Evolutionary conservation across 2,888 invertebrate genomes (phyloP).

Genomic region (Iphiclides podalirius): DNA sequence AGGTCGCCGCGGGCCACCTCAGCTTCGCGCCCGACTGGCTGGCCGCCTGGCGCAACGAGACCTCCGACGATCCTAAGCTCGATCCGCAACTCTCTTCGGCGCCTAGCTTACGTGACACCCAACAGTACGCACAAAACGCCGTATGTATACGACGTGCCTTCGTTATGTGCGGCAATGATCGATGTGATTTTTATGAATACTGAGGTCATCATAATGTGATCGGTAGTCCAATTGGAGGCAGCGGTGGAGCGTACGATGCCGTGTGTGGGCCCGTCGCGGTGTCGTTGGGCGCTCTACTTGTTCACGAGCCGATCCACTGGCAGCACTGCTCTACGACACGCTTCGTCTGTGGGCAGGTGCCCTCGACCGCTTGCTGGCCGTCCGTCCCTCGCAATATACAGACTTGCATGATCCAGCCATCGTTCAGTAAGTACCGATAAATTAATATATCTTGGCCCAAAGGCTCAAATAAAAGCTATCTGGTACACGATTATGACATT

Average conservation of each 20-base stretch:
- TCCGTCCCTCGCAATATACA: constrained; percentile 43
- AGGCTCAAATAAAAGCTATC: no score
- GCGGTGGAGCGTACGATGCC: constrained; percentile 34
- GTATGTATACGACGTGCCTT: neutral
- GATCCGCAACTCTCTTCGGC: neutral
- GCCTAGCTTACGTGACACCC: no score
- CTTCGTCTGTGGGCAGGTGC: constrained; percentile 55
- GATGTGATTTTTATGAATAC: neutral
- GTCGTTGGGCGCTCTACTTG: constrained; percentile 20
- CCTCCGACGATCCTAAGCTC: neutral
- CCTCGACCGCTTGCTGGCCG: constrained; percentile 40
- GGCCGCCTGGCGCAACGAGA: constrained; percentile 36
- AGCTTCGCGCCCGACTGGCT: constrained; percentile 50
- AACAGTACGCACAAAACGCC: constrained; percentile 1
- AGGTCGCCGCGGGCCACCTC: constrained; percentile 44
- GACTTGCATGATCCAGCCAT: constrained; percentile 49
- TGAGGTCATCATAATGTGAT: neutral
- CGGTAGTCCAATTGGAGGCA: constrained; percentile 41
- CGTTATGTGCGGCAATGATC: no score
- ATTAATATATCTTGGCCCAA: no score
- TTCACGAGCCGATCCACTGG: constrained; percentile 36
- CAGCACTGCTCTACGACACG: constrained; percentile 60
- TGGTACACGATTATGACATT: no score
- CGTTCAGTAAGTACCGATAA: constrained; percentile 37
- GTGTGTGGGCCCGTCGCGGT: constrained; percentile 15